Percentiles rank a stretch among this genome's conserved stretches.
Evolutionary conservation across 2,113 vertebrate genomes (phyloP).

Genomic region (Chaetodon auriga): DNA sequence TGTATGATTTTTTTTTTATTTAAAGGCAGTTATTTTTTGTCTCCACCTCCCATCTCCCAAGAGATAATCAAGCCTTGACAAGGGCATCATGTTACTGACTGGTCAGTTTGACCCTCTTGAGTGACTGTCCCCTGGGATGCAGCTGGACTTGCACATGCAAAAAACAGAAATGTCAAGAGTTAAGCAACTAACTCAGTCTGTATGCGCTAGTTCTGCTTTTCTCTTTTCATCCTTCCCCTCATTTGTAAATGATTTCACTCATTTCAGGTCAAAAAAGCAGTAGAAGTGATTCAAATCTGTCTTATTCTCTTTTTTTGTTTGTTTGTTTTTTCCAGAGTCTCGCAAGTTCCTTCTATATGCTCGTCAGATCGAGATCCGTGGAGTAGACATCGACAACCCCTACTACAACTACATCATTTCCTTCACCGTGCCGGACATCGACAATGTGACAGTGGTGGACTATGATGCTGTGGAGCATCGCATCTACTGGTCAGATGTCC

Average conservation of each 20-base stretch:
- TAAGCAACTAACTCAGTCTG: background rate
- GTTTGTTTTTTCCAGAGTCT: constrained; percentile 84
- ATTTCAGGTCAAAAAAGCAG: background rate
- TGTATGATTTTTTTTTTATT: background rate
- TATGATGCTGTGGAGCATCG: constrained; percentile 94
- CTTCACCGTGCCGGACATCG: constrained; percentile 97
- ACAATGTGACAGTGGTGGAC: constrained; percentile 96
- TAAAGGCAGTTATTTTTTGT: constrained; percentile 5
- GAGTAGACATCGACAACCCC: constrained; percentile 95
- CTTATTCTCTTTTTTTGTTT: background rate
- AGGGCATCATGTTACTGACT: background rate
- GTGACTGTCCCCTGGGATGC: constrained; percentile 1
- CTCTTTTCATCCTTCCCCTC: background rate
- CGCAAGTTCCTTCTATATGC: constrained; percentile 97
- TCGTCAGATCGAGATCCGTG: constrained; percentile 97
- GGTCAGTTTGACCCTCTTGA: constrained; percentile 23
- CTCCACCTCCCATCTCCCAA: background rate
- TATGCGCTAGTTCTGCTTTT: background rate
- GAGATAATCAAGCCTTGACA: background rate
- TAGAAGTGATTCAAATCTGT: background rate
- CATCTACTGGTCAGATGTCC: constrained; percentile 98
- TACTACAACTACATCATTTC: constrained; percentile 99
- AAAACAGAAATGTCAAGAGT: background rate
- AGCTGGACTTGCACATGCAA: background rate
- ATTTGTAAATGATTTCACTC: background rate